Base-by-base conservation (phyloP, 2,888 invertebrate species). In the Latrodectus hesperus region DNA sequence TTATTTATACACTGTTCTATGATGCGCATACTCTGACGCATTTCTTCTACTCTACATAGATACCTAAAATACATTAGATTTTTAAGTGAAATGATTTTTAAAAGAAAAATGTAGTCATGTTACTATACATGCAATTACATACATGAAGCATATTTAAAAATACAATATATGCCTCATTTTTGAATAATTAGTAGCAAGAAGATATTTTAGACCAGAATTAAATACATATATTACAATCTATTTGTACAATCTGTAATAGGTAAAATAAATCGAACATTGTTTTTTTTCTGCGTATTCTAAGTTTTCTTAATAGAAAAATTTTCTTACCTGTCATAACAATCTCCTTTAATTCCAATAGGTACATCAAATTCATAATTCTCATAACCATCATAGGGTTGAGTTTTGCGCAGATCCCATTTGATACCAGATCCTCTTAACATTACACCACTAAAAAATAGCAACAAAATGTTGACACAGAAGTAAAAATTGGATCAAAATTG, bases 361-460 rank as follows among this genome's bases (percentile, higher is more conserved):
- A 99, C 95, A 92, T 99, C 99, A 92, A 99, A 99, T 16, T 99
- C 98, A 0, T 99, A 94, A 79, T 95, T 93, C 91, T 97, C 94
- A 92, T 99, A 99, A 0, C 97, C 98, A 92, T 99, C 99, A 92
- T 99, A 99, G 0, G 99, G 99, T 92, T 98, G 96, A 16, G 95
- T 93, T 93, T 99, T 99, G 79, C 99, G 94, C 72, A 99, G 93
- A 92, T 99, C 99, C 99, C 99, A 99, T 92, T 99, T 98, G 91
- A 99, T 98, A 17, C 99, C 99, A 0, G 99, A 99, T 0, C 99
- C 99, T 80, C 99, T 94, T 52, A 99, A 93, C 99, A 99, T 99
- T 2, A 99, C 99, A 8, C 99, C 99, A 92, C 98, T 98, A 92
- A 90, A 92, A 92, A 38, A 38, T 38, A 38, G 38, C 38, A 38